Evolutionary conservation across 1,140 invertebrate genomes (phyloP).

Genomic region (Ceratosolen solmsi): DNA sequence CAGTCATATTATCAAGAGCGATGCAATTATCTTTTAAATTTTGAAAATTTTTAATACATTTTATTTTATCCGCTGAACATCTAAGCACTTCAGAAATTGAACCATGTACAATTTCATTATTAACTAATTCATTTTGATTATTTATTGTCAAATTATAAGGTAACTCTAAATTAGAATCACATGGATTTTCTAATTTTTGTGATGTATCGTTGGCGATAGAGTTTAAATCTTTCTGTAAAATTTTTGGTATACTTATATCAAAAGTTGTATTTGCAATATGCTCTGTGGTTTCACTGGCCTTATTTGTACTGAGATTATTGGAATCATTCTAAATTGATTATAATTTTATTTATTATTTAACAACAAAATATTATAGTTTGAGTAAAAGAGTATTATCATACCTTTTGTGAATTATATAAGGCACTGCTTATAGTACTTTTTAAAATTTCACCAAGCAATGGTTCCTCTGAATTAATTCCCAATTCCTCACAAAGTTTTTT

Average conservation of each 20-base stretch:
- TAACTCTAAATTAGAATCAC: constrained; percentile 59
- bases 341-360: constrained; percentile 5
- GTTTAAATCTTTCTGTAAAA: constrained; percentile 62
- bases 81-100: background rate
- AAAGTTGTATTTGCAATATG: constrained; percentile 67
- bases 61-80: background rate
- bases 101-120: constrained; percentile 15
- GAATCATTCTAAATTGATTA: constrained; percentile 60
- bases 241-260: constrained; percentile 66
- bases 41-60: constrained; percentile 40
- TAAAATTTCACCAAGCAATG: constrained; percentile 70
- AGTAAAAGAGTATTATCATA: constrained; percentile 44
- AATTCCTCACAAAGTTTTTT: constrained; percentile 75
- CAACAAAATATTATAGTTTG: background rate
- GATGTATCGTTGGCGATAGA: constrained; percentile 61
- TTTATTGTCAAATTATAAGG: constrained; percentile 71
- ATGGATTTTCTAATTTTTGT: constrained; percentile 60
- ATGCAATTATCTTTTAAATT: constrained; percentile 57
- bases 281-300: constrained; percentile 59
- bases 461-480: constrained; percentile 70
- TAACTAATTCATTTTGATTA: constrained; percentile 56
- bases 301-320: constrained; percentile 60
- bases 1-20: constrained; percentile 58
- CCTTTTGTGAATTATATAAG: constrained; percentile 67
- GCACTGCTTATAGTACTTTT: constrained; percentile 69